phyloP scores from a whole-genome alignment of 2,797 vertebrate genomes.

The Florisuga fusca region DNA sequence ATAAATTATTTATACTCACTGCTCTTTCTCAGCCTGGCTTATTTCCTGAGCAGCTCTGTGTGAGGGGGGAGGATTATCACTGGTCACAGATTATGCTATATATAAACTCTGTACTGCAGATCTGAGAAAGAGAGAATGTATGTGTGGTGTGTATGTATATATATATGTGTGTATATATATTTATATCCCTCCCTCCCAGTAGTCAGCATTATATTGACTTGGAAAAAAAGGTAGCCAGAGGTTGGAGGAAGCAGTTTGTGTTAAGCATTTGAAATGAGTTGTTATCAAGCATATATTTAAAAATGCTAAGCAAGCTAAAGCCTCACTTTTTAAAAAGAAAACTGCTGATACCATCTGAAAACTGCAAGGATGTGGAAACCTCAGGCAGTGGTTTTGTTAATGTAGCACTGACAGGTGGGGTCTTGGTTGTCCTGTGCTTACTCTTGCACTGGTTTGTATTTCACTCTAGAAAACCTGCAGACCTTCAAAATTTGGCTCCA shows the following conservation, averaged over 20 bases:
- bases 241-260: background rate
- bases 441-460: background rate
- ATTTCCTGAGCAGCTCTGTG: conserved; percentile 15
- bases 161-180: too few species aligned
- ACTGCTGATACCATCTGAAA: background rate
- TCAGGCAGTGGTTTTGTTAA: background rate
- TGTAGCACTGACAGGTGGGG: background rate
- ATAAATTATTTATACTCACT: background rate
- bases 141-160: background rate
- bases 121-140: background rate
- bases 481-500: conserved; percentile 97
- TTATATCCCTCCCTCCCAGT: background rate
- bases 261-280: background rate
- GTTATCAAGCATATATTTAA: background rate
- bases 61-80: conserved; percentile 32
- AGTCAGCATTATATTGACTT: background rate
- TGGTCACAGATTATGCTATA: conserved; percentile 39
- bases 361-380: background rate
- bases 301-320: background rate
- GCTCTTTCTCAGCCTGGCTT: background rate
- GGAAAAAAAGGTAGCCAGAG: background rate
- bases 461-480: conserved; percentile 92
- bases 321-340: background rate
- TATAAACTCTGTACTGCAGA: conserved; percentile 34
- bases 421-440: background rate